phyloP scores from a whole-genome alignment of 2,888 invertebrate genomes.

The Dolichopus griseipennis region DNA sequence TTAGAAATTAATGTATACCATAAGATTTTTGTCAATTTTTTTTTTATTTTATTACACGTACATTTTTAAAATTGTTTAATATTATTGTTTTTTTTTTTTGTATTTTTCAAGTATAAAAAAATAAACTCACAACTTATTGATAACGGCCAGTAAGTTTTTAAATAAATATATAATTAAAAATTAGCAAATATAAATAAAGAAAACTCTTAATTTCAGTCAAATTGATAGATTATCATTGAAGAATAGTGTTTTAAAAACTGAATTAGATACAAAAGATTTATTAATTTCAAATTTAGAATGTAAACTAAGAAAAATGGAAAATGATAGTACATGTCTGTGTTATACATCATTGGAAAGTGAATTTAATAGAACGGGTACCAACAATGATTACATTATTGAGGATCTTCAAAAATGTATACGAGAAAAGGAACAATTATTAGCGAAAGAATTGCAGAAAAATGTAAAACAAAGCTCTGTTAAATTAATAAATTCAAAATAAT shows the following conservation, averaged over 20 bases:
- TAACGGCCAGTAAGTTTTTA: conserved; percentile 16
- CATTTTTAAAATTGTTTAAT: too few species aligned
- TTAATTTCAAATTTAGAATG: conserved; percentile 1
- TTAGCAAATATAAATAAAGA: too few species aligned
- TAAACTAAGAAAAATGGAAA: conserved; percentile 14
- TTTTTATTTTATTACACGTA: not conserved
- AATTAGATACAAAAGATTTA: conserved; percentile 16
- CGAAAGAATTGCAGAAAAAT: conserved; percentile 15
- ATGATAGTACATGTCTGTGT: not conserved
- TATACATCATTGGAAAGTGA: too few species aligned
- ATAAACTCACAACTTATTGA: conserved; percentile 15
- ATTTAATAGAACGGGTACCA: not conserved
- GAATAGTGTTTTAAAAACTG: conserved; percentile 15
- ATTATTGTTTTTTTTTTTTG: too few species aligned
- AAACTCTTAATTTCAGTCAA: conserved; percentile 11
- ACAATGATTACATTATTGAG: not conserved
- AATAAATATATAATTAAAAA: too few species aligned
- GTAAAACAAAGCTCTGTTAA: conserved; percentile 8
- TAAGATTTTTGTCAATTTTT: too few species aligned
- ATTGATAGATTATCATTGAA: conserved; percentile 17
- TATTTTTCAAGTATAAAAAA: conserved; percentile 14
- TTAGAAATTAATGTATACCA: not conserved
- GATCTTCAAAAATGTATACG: conserved; percentile 15
- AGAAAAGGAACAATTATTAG: conserved; percentile 15
- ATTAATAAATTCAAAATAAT: not conserved